phyloP scores from a whole-genome alignment of 2,797 vertebrate genomes.

The Crenichthys baileyi region DNA sequence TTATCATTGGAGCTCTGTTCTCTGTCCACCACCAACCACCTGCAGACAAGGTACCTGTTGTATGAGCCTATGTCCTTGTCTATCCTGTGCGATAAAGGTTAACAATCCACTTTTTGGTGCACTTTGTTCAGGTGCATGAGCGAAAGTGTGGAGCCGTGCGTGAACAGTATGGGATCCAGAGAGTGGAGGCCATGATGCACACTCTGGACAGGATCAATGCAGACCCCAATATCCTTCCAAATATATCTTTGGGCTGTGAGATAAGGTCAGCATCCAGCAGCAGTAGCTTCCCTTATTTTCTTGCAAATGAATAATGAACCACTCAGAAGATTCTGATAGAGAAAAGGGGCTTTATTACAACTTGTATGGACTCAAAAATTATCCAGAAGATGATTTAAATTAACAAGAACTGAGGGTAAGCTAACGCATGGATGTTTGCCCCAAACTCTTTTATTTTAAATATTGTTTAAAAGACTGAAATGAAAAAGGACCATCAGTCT shows the following conservation, averaged over 20 bases:
- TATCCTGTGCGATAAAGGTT: background rate
- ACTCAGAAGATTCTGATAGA: background rate
- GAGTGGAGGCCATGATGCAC: slow-evolving; percentile 98
- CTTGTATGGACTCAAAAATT: background rate
- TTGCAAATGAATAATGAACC: background rate
- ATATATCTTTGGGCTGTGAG: slow-evolving; percentile 95
- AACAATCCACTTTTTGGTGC: slow-evolving; percentile 6
- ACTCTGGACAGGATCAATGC: slow-evolving; percentile 95
- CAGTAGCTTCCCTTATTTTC: background rate
- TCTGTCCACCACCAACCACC: slow-evolving; percentile 98
- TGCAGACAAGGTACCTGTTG: slow-evolving; percentile 87
- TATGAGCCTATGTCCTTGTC: background rate
- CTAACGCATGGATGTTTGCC: background rate
- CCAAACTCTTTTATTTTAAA: too few relatives aligned
- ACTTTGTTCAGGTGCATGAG: slow-evolving; percentile 86
- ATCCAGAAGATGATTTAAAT: background rate
- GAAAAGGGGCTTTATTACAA: background rate
- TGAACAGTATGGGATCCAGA: slow-evolving; percentile 98
- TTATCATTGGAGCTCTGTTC: slow-evolving; percentile 97
- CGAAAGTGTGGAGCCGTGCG: slow-evolving; percentile 95
- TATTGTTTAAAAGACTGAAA: background rate
- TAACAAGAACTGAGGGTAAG: background rate
- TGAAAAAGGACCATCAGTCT: background rate
- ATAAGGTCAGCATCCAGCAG: slow-evolving; percentile 80
- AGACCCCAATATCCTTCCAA: slow-evolving; percentile 89